These are phyloP conservation scores for Epistrophe grossulariae DNA, from an alignment of 2,888 invertebrate genomes.

Conservation along the genomic window DNA sequence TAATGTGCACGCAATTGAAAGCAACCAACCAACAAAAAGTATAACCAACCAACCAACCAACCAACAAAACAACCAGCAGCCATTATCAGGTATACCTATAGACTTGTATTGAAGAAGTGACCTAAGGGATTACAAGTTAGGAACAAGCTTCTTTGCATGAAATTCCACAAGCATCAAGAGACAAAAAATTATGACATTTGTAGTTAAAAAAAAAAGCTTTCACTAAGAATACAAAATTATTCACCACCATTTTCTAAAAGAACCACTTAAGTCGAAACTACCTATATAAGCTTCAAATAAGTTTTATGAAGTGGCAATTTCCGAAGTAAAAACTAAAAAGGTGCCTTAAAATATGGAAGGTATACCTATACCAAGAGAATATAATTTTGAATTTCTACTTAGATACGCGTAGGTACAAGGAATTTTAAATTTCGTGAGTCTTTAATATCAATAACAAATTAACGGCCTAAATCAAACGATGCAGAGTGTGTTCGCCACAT, in stretches of 20 bases:
- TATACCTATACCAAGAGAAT: too few species aligned
- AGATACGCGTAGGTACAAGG: too few species aligned
- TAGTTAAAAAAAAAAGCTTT: too few species aligned
- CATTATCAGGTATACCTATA: background rate
- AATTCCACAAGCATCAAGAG: too few species aligned
- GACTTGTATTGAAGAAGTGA: background rate
- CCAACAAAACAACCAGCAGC: too few species aligned
- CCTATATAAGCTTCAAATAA: background rate
- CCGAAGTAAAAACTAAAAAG: background rate
- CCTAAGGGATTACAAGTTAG: background rate
- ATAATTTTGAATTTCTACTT: too few species aligned
- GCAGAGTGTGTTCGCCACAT: background rate
- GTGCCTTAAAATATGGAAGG: too few species aligned
- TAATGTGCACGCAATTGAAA: slow-evolving; percentile 58
- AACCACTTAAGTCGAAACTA: too few species aligned
- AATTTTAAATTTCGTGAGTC: too few species aligned
- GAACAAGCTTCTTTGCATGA: background rate
- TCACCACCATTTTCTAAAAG: too few species aligned
- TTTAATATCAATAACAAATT: too few species aligned
- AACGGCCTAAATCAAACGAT: background rate
- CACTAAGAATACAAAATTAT: too few species aligned
- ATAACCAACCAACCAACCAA: background rate
- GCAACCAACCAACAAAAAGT: background rate
- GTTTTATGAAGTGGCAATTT: background rate
- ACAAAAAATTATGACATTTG: background rate